A percentile compares a stretch with the other conserved stretches of the same genome.
Evolutionary conservation across 2,888 invertebrate genomes (phyloP).

Genomic region (Limnephilus auricula): DNA sequence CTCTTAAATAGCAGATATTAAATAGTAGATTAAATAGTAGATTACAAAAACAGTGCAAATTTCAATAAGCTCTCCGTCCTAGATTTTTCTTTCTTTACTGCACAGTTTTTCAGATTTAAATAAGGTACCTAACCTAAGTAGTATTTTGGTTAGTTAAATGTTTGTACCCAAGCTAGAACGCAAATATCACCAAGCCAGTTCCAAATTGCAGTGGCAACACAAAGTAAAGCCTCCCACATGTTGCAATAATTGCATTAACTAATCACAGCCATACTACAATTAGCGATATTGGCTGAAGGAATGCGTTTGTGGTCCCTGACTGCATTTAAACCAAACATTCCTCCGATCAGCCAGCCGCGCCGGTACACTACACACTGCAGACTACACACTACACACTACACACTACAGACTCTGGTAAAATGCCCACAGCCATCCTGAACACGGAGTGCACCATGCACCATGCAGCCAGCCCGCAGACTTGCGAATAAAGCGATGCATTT

Average conservation of each 20-base stretch:
- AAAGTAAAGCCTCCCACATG: constrained; percentile 20
- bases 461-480: neutral
- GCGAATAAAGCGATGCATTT: neutral
- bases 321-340: constrained; percentile 56
- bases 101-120: neutral
- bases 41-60: no score
- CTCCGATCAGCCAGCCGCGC: neutral
- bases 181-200: neutral
- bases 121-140: neutral
- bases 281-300: constrained; percentile 62
- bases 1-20: no score
- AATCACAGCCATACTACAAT: constrained; percentile 64
- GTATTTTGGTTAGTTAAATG: neutral
- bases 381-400: neutral
- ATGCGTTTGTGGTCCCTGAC: constrained; percentile 64
- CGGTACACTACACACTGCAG: neutral
- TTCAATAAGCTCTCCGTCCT: no score
- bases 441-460: neutral
- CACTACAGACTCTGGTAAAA: constrained; percentile 34
- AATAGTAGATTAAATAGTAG: no score
- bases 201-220: neutral
- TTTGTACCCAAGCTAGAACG: neutral
- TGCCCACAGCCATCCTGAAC: constrained; percentile 11
- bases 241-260: constrained; percentile 65
- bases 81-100: neutral